Evolutionary conservation across 2,797 vertebrate genomes (phyloP), one percentile per base, ranked within the genome.

Genomic region (Mormyrus proboscirostris): DNA sequence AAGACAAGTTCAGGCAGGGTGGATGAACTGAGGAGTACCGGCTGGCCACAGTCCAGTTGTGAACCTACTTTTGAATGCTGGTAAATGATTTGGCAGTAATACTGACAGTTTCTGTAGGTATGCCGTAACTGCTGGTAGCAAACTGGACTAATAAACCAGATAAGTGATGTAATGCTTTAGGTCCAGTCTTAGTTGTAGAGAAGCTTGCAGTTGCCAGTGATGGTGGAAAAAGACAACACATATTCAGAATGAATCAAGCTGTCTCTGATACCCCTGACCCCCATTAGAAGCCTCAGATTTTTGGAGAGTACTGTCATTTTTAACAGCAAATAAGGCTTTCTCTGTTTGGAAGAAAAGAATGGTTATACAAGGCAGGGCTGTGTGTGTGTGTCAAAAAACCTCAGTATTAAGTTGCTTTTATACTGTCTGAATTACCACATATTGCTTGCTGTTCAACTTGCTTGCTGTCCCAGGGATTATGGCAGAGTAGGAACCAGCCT

Each of bases 271-370:
- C 93, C 91, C 84, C 84, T 94, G 95, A 95, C 95, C 94, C 93
- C 94, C 89, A 91, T 93, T 92, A 92, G 92, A 94, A 93, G 92
- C 93, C 93, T 93, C 92, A 94, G 94, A 95, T 95, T 94, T 94
- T 95, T 93, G 93, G 91, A 88, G 92, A 94, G 92, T 91, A 89
- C 93, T 94, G 94, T 94, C 83, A 86, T 87, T 88, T 88, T 90
- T 90, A 89, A 33, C 51, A 62, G 29, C 29, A 79, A 2, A 89
- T 85, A 90, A 90, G 89, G 90, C 55, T 69, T 41, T 57, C 92
- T 90, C 90, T 90, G 88, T 90, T 25, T 1, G 49, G 19, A 76
- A 50, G 51, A 41, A 76, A 53, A 86, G 76, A 62, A 82, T 82
- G 44, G 59, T 44, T 79, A 86, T 38, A 83, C 65, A 53, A 62